Percentiles rank a stretch among this genome's conserved stretches.
Conservation (phyloP, 2,113 vertebrate genomes). For the Pipa parva region DNA sequence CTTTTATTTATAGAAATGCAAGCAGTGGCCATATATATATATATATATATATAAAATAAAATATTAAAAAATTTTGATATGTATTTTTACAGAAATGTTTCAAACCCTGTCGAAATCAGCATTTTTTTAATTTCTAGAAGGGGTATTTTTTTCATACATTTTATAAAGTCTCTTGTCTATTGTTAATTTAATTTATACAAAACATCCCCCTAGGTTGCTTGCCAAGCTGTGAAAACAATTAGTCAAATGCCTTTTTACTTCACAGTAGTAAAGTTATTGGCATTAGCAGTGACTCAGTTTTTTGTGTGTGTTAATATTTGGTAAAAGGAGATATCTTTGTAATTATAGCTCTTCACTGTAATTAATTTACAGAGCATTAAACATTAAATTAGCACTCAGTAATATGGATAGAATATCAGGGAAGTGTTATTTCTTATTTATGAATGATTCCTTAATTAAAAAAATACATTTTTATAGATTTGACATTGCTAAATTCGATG, state of each 20-base stretch:
- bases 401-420: slow-evolving; percentile 15
- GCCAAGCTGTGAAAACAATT: slow-evolving; percentile 44
- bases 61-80: too few species aligned
- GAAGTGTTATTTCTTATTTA: slow-evolving; percentile 18
- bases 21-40: too few species aligned
- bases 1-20: too few species aligned
- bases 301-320: slow-evolving; percentile 45
- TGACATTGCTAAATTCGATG: not conserved
- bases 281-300: slow-evolving; percentile 13
- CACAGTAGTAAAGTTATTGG: slow-evolving; percentile 43
- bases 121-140: too few species aligned
- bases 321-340: slow-evolving; percentile 21
- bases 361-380: slow-evolving; percentile 53
- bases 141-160: slow-evolving; percentile 4
- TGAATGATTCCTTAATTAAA: slow-evolving; percentile 20
- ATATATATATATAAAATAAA: too few species aligned
- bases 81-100: too few species aligned
- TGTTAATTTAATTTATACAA: slow-evolving; percentile 7
- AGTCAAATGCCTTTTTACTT: slow-evolving; percentile 34
- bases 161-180: not conserved
- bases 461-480: not conserved
- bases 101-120: too few species aligned
- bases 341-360: slow-evolving; percentile 50
- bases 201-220: slow-evolving; percentile 23
- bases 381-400: slow-evolving; percentile 48